Evolutionary conservation across 2,888 invertebrate species (phyloP).

Genomic region (Coelopa pilipes): DNA sequence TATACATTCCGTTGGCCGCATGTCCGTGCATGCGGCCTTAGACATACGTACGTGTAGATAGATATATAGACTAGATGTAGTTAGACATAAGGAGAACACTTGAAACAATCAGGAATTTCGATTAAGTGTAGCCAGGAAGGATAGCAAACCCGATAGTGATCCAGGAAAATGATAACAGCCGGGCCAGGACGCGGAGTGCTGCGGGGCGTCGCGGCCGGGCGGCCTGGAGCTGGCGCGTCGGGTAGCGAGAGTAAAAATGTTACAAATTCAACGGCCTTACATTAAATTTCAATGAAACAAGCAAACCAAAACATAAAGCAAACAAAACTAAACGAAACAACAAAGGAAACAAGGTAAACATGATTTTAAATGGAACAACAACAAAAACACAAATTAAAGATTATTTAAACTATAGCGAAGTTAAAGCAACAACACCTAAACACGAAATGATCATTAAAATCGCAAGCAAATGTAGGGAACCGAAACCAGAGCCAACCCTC

Average conservation of each 20-base stretch:
- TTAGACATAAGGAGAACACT: conserved; percentile 42
- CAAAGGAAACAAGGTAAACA: background rate
- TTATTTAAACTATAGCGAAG: too few species aligned
- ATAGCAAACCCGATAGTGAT: conserved; percentile 35
- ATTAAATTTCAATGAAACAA: conserved; percentile 22
- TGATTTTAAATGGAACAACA: background rate
- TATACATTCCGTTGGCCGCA: too few species aligned
- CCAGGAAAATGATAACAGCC: background rate
- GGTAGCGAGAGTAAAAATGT: conserved; percentile 35
- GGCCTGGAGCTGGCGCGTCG: conserved; percentile 19
- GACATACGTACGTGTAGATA: background rate
- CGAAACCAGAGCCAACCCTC: background rate
- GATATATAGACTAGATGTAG: conserved; percentile 3
- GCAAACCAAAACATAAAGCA: background rate
- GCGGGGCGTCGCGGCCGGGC: too few species aligned
- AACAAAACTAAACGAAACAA: conserved; percentile 5
- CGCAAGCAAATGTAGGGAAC: background rate
- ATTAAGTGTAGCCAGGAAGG: conserved; percentile 44
- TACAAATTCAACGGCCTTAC: conserved; percentile 48
- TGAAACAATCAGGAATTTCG: conserved; percentile 53
- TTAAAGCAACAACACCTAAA: background rate
- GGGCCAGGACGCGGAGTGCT: conserved; percentile 18
- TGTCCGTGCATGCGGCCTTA: too few species aligned
- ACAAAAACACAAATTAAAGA: background rate
- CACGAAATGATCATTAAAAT: background rate